These are phyloP conservation scores for Encarsia formosa DNA, from an alignment of 2,888 invertebrate species.

Conservation along the genomic window DNA sequence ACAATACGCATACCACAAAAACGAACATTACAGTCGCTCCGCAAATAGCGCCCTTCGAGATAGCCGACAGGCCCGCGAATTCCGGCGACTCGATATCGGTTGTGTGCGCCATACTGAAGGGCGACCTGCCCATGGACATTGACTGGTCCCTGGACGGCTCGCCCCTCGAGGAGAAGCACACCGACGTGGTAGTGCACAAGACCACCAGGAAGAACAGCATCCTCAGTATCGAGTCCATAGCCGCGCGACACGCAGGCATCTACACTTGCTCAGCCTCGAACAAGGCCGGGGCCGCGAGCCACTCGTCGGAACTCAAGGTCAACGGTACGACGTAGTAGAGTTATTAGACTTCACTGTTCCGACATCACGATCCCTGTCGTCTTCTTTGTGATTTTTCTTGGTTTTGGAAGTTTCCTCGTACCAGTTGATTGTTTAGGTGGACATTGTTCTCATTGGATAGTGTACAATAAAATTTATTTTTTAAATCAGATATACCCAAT, in stretches of 20 bases:
- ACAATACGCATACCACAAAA: constrained; percentile 6
- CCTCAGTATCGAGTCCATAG: constrained; percentile 55
- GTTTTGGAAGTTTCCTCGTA: too few species aligned
- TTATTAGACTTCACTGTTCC: too few species aligned
- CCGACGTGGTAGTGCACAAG: constrained; percentile 49
- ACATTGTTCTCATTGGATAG: too few species aligned
- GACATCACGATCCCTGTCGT: too few species aligned
- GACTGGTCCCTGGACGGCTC: constrained; percentile 49
- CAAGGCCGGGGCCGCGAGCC: constrained; percentile 54
- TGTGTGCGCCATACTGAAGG: constrained; percentile 69
- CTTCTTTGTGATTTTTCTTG: too few species aligned
- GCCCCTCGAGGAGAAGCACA: constrained; percentile 41
- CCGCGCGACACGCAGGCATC: constrained; percentile 54
- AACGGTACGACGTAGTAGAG: constrained; percentile 56
- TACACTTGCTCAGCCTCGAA: constrained; percentile 56
- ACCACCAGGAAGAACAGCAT: constrained; percentile 55
- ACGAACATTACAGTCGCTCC: constrained; percentile 57
- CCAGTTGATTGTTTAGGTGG: too few species aligned
- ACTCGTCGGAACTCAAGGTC: constrained; percentile 54
- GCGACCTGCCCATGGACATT: constrained; percentile 69
- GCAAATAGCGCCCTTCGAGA: constrained; percentile 68
- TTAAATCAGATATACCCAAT: too few species aligned
- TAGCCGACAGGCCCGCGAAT: constrained; percentile 72
- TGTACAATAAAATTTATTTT: too few species aligned
- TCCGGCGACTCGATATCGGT: constrained; percentile 74